phyloP scores from a whole-genome alignment of 2,113 vertebrate genomes.

The Stercorarius parasiticus region DNA sequence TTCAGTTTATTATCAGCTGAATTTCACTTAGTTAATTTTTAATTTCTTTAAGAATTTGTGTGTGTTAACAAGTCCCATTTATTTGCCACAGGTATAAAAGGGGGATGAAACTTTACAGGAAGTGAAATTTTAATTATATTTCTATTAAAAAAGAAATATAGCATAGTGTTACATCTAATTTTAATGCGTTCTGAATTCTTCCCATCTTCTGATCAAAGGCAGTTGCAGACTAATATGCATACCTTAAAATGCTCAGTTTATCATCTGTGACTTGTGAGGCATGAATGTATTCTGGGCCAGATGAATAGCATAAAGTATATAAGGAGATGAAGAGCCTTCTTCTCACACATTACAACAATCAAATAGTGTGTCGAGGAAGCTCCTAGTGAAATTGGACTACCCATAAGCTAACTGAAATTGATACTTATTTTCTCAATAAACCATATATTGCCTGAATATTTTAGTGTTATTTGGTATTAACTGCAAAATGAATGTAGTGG shows the following conservation, averaged over 20 bases:
- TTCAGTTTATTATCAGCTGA: background rate
- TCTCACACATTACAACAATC: background rate
- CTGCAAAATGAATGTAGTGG: background rate
- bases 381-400: background rate
- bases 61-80: background rate
- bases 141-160: background rate
- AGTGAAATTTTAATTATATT: background rate
- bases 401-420: background rate
- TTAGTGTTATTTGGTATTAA: background rate
- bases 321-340: background rate
- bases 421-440: background rate
- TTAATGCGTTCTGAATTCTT: background rate
- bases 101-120: background rate
- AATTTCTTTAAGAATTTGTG: background rate
- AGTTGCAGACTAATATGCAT: background rate
- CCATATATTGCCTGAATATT: background rate
- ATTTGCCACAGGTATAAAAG: background rate
- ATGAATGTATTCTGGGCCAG: background rate
- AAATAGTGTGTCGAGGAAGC: background rate
- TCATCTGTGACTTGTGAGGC: background rate
- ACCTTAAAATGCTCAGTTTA: background rate
- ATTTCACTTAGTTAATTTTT: background rate
- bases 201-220: background rate
- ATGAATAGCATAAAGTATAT: background rate
- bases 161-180: background rate